These are phyloP conservation scores for Astreopora myriophthalma DNA, from an alignment of 64 coral and sea anemone genomes.

Conservation along the genomic window DNA sequence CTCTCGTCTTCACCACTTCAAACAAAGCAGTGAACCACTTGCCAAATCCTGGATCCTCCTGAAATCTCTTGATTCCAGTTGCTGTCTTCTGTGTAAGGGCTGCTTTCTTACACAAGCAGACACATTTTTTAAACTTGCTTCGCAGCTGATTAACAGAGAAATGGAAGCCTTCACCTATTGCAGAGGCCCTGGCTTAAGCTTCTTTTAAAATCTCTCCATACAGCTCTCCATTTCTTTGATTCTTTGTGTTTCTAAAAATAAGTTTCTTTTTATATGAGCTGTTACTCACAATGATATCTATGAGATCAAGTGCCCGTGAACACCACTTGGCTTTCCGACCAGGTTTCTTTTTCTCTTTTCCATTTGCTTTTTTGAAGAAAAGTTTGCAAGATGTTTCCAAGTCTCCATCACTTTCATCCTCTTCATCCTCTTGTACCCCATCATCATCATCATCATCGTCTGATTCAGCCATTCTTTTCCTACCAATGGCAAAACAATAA, in stretches of 20 bases:
- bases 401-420: neutral
- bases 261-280: constrained; percentile 49
- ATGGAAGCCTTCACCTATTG: constrained; percentile 17
- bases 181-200: constrained; percentile 20
- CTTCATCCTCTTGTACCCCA: neutral
- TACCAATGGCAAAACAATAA: too few species aligned
- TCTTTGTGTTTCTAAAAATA: constrained; percentile 49
- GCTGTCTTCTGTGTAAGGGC: constrained; percentile 61
- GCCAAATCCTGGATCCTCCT: constrained; percentile 42
- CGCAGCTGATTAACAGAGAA: constrained; percentile 27
- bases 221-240: neutral
- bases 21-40: constrained; percentile 39
- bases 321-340: constrained; percentile 9
- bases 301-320: neutral
- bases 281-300: constrained; percentile 1
- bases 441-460: neutral
- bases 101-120: constrained; percentile 39
- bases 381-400: neutral
- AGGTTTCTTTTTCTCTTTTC: neutral
- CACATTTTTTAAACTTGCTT: constrained; percentile 66
- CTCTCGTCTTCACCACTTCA: constrained; percentile 60
- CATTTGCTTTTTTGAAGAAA: neutral
- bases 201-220: constrained; percentile 19
- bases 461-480: too few species aligned
- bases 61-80: constrained; percentile 53